These are phyloP conservation scores for Bradypus variegatus DNA, from an alignment of 2,797 vertebrate genomes.

Conservation along the genomic window DNA sequence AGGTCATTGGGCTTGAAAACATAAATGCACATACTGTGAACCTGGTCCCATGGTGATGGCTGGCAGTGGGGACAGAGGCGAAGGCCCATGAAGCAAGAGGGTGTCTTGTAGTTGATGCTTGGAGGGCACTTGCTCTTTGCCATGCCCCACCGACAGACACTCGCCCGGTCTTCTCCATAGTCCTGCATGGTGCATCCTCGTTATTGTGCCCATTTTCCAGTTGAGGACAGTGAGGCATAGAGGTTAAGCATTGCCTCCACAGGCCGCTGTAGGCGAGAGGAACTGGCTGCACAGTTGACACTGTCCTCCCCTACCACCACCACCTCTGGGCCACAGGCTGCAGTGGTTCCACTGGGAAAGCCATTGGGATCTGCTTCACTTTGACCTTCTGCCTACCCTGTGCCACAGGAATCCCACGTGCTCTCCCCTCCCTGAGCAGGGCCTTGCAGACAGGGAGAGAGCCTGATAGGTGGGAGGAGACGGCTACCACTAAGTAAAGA, in stretches of 20 bases:
- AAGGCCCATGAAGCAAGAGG: accelerated
- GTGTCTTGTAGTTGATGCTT: not conserved
- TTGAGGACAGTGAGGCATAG: not conserved
- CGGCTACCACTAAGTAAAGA: not conserved
- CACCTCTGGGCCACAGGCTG: not conserved
- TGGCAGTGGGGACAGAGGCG: not conserved
- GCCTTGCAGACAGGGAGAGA: not conserved
- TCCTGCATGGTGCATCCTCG: not conserved
- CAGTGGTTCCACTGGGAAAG: not conserved
- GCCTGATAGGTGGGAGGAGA: too few relatives aligned
- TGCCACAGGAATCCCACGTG: accelerated
- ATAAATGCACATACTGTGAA: too few relatives aligned
- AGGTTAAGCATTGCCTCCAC: not conserved
- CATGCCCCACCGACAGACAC: not conserved
- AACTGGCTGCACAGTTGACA: not conserved
- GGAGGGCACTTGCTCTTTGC: not conserved
- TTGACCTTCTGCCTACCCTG: not conserved
- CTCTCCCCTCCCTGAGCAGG: not conserved
- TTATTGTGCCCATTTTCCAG: not conserved
- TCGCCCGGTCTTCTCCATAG: not conserved
- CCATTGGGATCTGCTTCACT: not conserved
- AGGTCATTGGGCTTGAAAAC: not conserved
- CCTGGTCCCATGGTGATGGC: not conserved
- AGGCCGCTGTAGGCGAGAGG: not conserved
- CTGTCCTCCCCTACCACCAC: not conserved